Base-by-base conservation (phyloP, 2,113 vertebrate genomes). In the Mustela nigripes region DNA sequence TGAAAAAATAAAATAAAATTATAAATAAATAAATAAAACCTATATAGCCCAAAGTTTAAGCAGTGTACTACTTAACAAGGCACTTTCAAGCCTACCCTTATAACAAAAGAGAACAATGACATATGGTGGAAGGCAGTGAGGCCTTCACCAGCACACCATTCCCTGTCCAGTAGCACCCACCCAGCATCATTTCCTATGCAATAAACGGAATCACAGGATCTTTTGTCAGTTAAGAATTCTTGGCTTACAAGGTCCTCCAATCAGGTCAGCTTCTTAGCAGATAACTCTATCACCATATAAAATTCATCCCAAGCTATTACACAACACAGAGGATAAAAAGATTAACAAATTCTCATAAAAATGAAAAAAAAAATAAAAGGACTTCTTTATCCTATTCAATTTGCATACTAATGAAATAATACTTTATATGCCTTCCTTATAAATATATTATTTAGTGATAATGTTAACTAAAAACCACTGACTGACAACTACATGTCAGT, bases 331-430 rank as follows among this genome's bases (percentile, higher is more conserved):
- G 45, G 10, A 93, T 83, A 74, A 50, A 69, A 91, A 87, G 39
- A 94, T 14, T 36, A 31, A 93, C 36, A 95, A 71, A 96, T 89
- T 48, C 36, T 48, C 84, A 31, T 82, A 96, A 94, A 92, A 91
- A 93, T 65, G 21, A 94, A 71, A 84, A 85, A 50, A 91, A 83
- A 91, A 83, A 81, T 58, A 74, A 79, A 88, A 85, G 33, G 10
- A 82, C 6, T 87, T 84, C 19, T 42, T 84, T 88, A 84, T 73
- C 33, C 36, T 87, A 91, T 58, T 96, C 22, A 87, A 26, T 65
- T 67, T 92, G 19, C 76, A 7, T 94, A 81, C 2, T 86, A 94
- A 53, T 84, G 22, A 86, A 96, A 94, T 60, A 89, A 85, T 21
- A 76, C 10, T 87, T 94, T 85, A 69, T 56, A 89, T 33, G 4